A percentile compares a stretch with the other conserved stretches of the same genome.
These are phyloP conservation scores for Oryctolagus cuniculus DNA, from an alignment of 2,113 vertebrate genomes.

Conservation along the genomic window DNA sequence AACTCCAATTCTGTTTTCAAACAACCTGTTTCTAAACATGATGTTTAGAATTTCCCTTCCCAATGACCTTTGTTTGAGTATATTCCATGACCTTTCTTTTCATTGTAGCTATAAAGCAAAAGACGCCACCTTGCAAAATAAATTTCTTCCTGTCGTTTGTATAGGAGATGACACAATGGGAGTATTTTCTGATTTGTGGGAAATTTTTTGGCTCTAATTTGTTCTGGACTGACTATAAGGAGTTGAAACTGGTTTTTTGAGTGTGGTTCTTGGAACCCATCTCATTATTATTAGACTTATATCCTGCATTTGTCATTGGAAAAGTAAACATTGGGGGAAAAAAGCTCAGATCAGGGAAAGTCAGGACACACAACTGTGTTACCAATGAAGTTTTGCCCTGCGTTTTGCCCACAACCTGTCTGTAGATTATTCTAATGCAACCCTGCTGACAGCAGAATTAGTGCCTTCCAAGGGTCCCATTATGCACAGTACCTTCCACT, in stretches of 20 bases:
- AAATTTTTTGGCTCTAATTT: background rate
- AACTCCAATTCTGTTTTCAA: conserved; percentile 35
- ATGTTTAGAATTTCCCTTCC: background rate
- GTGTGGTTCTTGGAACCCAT: background rate
- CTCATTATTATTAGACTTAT: background rate
- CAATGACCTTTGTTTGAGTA: background rate
- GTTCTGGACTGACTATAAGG: background rate
- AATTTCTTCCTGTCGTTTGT: background rate
- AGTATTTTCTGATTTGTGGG: background rate
- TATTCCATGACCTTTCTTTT: background rate
- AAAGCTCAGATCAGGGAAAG: background rate
- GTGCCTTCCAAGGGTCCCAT: background rate
- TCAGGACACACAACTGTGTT: conserved; percentile 9
- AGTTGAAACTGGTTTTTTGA: background rate
- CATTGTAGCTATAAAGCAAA: background rate
- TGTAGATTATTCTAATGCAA: conserved; percentile 48
- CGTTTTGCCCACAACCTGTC: background rate
- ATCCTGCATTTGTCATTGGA: conserved; percentile 27
- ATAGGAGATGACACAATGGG: background rate
- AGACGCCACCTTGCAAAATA: background rate
- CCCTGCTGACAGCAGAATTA: conserved; percentile 41
- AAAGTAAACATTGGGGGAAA: background rate
- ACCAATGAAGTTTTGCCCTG: background rate
- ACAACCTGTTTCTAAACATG: conserved; percentile 40
- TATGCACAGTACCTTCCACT: background rate